phyloP scores from a whole-genome alignment of 1,140 invertebrate species.

The Diachasma alloeum region DNA sequence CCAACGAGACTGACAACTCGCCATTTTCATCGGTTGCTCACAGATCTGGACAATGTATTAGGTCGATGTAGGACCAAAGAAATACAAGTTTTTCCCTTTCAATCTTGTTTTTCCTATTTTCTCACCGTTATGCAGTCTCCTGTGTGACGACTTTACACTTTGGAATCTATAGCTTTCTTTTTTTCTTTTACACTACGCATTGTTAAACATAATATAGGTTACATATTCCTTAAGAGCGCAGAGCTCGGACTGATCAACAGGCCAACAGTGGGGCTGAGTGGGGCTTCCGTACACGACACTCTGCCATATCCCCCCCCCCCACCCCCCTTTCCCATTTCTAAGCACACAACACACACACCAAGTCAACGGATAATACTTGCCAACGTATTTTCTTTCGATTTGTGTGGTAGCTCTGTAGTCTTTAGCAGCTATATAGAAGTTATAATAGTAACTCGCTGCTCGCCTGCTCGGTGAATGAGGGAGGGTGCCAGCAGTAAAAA shows the following conservation, averaged over 20 bases:
- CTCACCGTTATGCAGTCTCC: not conserved
- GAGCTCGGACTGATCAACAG: not conserved
- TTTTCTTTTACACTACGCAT: not conserved
- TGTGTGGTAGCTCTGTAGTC: too few species aligned
- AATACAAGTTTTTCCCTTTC: too few species aligned
- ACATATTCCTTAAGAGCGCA: not conserved
- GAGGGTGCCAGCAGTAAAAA: too few species aligned
- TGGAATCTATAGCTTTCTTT: not conserved
- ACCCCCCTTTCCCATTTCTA: too few species aligned
- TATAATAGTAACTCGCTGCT: too few species aligned
- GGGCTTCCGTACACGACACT: not conserved
- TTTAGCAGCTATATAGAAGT: too few species aligned
- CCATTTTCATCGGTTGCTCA: constrained; percentile 55
- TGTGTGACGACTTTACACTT: not conserved
- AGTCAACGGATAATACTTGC: not conserved
- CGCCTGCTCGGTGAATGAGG: too few species aligned
- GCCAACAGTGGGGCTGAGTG: not conserved
- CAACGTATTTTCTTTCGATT: not conserved
- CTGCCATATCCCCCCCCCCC: not conserved
- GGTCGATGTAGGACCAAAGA: not conserved
- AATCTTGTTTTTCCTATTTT: not conserved
- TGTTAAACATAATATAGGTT: not conserved
- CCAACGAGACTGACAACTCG: constrained; percentile 56
- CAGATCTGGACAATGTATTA: not conserved
- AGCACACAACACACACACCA: too few species aligned